A percentile compares a stretch with the other conserved stretches of the same genome.
Evolutionary conservation across 2,113 vertebrate genomes (phyloP).

Genomic region (Toxotes jaculatrix): DNA sequence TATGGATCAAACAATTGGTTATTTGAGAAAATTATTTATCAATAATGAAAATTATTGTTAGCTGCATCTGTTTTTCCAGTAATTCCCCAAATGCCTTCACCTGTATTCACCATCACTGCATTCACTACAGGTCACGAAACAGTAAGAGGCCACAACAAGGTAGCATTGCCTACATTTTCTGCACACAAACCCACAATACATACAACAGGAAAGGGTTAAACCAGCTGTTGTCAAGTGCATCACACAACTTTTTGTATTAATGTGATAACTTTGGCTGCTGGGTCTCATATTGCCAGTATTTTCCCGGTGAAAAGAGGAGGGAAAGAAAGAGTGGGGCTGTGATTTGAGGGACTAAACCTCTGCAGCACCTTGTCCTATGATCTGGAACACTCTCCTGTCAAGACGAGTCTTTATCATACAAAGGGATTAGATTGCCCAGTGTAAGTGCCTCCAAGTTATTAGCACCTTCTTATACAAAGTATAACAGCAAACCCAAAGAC

Average conservation of each 20-base stretch:
- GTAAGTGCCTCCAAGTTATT: slow-evolving; percentile 87
- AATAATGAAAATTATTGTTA: not conserved
- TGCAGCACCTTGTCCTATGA: slow-evolving; percentile 83
- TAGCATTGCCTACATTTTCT: not conserved
- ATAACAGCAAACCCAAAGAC: slow-evolving; percentile 88
- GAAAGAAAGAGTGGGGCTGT: slow-evolving; percentile 50
- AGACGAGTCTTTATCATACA: slow-evolving; percentile 83
- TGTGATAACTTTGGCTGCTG: slow-evolving; percentile 47
- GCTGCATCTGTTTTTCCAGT: not conserved
- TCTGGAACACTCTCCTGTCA: slow-evolving; percentile 77
- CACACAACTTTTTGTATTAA: slow-evolving; percentile 62
- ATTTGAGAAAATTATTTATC: not conserved
- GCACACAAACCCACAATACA: not conserved
- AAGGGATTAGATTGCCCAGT: slow-evolving; percentile 87
- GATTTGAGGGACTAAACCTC: slow-evolving; percentile 78
- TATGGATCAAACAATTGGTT: not conserved
- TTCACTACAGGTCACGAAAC: not conserved
- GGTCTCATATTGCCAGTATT: slow-evolving; percentile 55
- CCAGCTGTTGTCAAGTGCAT: slow-evolving; percentile 51
- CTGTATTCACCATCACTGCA: not conserved
- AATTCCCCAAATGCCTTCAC: slow-evolving; percentile 6
- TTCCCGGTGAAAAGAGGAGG: slow-evolving; percentile 52
- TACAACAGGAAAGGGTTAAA: slow-evolving; percentile 27
- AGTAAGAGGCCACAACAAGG: not conserved
- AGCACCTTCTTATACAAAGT: slow-evolving; percentile 89